These are phyloP conservation scores for Lamellibrachia columna DNA, from an alignment of 2,888 invertebrate species.

Conservation along the genomic window DNA sequence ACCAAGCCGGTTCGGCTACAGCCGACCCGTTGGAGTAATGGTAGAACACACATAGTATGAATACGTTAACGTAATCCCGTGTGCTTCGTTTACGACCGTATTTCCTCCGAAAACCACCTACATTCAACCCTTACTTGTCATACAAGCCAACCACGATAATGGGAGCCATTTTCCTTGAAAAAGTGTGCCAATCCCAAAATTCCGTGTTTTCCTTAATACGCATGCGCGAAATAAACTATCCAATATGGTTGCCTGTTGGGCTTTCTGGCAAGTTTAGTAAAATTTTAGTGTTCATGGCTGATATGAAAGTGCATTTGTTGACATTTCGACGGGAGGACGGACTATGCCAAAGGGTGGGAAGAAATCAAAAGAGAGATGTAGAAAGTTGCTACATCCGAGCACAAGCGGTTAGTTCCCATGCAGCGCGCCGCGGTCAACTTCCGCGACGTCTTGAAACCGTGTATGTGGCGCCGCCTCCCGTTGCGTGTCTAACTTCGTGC, in stretches of 20 bases:
- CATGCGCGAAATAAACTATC: slow-evolving; percentile 38
- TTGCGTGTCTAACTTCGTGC: not conserved
- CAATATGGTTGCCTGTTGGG: slow-evolving; percentile 38
- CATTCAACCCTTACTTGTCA: slow-evolving; percentile 13
- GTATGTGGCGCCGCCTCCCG: not conserved
- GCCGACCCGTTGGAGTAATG: not conserved
- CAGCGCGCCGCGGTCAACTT: not conserved
- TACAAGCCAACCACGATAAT: slow-evolving; percentile 34
- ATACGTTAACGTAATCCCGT: not conserved
- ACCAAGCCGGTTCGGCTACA: slow-evolving; percentile 4
- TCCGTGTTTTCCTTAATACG: slow-evolving; percentile 37
- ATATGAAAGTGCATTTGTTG: slow-evolving; percentile 17
- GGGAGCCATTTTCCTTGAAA: slow-evolving; percentile 61
- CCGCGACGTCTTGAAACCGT: not conserved
- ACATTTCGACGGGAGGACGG: slow-evolving; percentile 18
- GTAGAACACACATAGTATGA: not conserved
- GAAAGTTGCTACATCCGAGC: not conserved
- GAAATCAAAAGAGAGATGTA: slow-evolving; percentile 28
- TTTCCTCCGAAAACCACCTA: not conserved
- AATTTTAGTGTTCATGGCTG: slow-evolving; percentile 22
- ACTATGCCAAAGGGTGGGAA: slow-evolving; percentile 36
- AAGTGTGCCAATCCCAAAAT: slow-evolving; percentile 65
- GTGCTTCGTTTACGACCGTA: not conserved
- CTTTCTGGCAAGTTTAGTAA: slow-evolving; percentile 13
- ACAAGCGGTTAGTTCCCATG: not conserved